Evolutionary conservation across 1,140 invertebrate species (phyloP), one percentile per base, ranked within the genome.

Genomic region (Lordiphosa collinella): DNA sequence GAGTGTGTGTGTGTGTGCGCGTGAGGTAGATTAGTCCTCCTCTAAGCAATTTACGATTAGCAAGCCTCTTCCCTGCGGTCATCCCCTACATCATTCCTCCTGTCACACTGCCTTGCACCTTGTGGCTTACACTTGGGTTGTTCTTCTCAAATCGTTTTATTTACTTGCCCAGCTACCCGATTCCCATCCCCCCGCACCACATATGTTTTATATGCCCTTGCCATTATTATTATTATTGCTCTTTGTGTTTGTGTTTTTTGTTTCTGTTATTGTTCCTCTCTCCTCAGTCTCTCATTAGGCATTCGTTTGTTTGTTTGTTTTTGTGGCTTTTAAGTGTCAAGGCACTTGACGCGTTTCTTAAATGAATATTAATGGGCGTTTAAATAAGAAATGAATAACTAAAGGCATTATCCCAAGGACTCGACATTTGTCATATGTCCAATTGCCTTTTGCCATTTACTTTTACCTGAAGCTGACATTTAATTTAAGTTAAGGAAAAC

Each of bases 311-410:
- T 7, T 25, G 22, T 25, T 47, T 75, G 66, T 79, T 82, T 56
- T 59, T 72, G 72, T 32, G 46, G 63, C 36, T 84, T 80, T 82
- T 63, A 84, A 82, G 72, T 82, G 78, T 82, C 72, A 62, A 40
- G 32, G 10, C 75, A 61, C 44, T 70, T 50, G 65, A 44, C 40
- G 29, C 46, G 38, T 40, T 31, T 41, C 37, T 60, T 58, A 61
- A 79, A 84, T 78, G 38, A 78, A 73, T 84, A 82, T 82, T 84
- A 68, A 84, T 84, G 59, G 49, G n/a, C 55, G 29, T 61, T 82
- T 72, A 67, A 61, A 69, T 60, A 56, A 47, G 49, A 67, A 52
- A 59, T 71, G 48, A 62, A 60, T 53, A 63, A 78, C 69, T 72
- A 58, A 76, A 76, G 14, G 50, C 22, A 47, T 54, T 62, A 44